These are phyloP conservation scores for Sorex araneus DNA, from an alignment of 2,113 vertebrate genomes.

Conservation along the genomic window DNA sequence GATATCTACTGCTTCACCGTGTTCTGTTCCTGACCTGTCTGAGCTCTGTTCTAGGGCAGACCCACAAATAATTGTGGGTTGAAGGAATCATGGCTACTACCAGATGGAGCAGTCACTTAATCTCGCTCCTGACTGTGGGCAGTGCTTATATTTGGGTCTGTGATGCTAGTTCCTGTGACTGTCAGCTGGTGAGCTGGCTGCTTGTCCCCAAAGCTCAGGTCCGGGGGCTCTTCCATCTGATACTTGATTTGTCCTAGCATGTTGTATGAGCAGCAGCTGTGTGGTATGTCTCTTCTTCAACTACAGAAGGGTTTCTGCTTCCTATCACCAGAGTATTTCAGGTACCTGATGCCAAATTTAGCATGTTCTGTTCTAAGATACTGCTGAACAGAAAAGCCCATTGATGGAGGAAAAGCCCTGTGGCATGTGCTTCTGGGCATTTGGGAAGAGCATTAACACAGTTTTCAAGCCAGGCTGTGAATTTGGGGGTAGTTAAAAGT, in stretches of 20 bases:
- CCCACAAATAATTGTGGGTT: neutral
- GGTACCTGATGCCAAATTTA: constrained; percentile 81
- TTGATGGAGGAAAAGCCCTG: constrained; percentile 57
- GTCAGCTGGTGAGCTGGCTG: neutral
- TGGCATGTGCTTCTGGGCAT: constrained; percentile 64
- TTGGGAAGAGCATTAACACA: neutral
- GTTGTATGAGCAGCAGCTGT: constrained; percentile 2
- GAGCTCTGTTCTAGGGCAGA: constrained; percentile 4
- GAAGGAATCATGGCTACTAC: neutral
- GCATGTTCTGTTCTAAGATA: constrained; percentile 69
- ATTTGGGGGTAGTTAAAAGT: constrained; percentile 36
- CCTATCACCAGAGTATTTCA: constrained; percentile 64
- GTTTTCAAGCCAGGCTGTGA: constrained; percentile 38
- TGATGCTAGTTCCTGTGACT: constrained; percentile 26
- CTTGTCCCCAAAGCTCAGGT: constrained; percentile 53
- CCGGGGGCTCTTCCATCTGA: neutral
- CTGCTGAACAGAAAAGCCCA: constrained; percentile 71
- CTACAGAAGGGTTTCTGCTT: constrained; percentile 60
- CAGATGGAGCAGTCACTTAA: neutral
- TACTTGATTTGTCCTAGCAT: neutral
- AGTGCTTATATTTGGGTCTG: neutral
- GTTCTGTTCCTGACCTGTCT: constrained; percentile 37
- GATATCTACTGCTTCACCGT: neutral
- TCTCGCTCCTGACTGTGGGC: constrained; percentile 23
- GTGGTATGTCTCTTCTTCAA: constrained; percentile 39